These are phyloP conservation scores for Gymnoscelis rufifasciata DNA, from an alignment of 2,888 invertebrate genomes.

Conservation along the genomic window DNA sequence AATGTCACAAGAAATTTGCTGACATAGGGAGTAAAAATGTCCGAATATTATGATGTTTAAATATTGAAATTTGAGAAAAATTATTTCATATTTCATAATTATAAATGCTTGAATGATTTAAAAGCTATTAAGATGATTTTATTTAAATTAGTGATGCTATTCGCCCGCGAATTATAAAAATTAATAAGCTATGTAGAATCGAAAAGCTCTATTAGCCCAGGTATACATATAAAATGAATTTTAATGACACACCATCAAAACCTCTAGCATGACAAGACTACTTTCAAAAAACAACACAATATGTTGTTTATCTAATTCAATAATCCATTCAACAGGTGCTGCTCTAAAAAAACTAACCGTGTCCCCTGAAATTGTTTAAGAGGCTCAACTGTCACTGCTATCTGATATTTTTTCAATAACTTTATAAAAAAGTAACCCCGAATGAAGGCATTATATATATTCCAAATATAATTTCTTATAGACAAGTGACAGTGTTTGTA, in stretches of 20 bases:
- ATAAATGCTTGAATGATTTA: no score
- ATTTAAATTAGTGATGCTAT: no score
- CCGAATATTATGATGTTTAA: no score
- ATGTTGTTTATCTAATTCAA: slow-evolving; percentile 57
- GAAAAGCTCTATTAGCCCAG: no score
- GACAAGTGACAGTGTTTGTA: slow-evolving; percentile 12
- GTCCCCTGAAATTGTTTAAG: slow-evolving; percentile 62
- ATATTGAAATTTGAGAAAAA: no score
- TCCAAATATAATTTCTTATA: slow-evolving; percentile 15
- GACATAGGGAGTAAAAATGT: no score
- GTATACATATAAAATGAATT: neutral
- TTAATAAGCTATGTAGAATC: no score
- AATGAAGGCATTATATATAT: slow-evolving; percentile 35
- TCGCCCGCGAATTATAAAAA: no score
- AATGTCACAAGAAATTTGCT: no score
- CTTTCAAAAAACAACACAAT: slow-evolving; percentile 40
- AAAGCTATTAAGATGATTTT: no score
- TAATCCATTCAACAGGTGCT: slow-evolving; percentile 67
- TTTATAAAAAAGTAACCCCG: slow-evolving; percentile 40
- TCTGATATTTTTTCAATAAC: slow-evolving; percentile 55
- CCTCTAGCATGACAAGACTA: slow-evolving; percentile 11
- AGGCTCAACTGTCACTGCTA: slow-evolving; percentile 68
- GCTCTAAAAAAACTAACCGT: slow-evolving; percentile 58
- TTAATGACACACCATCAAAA: neutral
- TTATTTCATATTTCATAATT: no score